phyloP scores from a whole-genome alignment of 2,113 vertebrate species.

The Ctenomys sociabilis region DNA sequence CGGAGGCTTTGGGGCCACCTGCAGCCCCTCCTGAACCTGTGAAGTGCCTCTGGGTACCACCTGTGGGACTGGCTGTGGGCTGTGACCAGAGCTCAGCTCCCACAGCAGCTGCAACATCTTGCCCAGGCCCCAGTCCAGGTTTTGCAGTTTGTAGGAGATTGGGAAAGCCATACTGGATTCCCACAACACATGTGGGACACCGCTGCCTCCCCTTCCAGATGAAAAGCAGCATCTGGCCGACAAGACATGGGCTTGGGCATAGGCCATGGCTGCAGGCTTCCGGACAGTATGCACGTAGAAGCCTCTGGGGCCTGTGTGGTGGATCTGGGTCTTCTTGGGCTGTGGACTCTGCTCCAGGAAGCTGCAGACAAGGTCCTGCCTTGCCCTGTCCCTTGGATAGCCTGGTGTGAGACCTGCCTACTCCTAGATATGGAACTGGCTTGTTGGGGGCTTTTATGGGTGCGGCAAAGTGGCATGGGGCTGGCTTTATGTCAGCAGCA shows the following conservation, averaged over 20 bases:
- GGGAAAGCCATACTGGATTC: not conserved
- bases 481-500: too few species aligned
- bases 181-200: not conserved
- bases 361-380: not conserved
- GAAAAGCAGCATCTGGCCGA: rapidly evolving
- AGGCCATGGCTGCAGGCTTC: not conserved
- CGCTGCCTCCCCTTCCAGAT: not conserved
- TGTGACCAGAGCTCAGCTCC: not conserved
- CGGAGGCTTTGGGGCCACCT: not conserved
- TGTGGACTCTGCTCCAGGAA: not conserved
- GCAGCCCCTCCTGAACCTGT: not conserved
- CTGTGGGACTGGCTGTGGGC: not conserved
- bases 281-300: not conserved
- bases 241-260: not conserved
- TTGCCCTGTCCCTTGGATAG: rapidly evolving
- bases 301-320: not conserved
- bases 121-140: not conserved
- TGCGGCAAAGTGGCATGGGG: not conserved
- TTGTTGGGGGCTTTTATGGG: rapidly evolving
- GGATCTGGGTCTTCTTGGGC: not conserved
- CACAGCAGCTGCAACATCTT: not conserved
- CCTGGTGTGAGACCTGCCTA: not conserved
- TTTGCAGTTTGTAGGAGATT: not conserved
- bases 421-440: rapidly evolving
- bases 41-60: not conserved